Evolutionary conservation across 2,113 vertebrate genomes (phyloP), one percentile per base, ranked within the genome.

Genomic region (Apteryx mantelli): DNA sequence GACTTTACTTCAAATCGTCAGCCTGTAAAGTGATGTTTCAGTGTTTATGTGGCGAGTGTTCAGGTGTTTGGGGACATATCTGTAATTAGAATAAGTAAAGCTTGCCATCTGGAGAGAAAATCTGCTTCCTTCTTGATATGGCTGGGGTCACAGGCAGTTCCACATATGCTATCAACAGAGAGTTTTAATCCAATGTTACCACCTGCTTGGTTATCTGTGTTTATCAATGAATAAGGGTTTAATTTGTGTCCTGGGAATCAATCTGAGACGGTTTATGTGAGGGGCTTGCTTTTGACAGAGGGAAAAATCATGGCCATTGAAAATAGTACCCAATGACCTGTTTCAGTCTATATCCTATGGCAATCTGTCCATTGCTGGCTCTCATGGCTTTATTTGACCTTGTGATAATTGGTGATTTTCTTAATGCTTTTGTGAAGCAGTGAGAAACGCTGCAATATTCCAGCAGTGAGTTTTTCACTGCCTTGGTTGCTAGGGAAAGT

Each of bases 51-150:
- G 87, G 76, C 69, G 84, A 50, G 36, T 11, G 22, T 74, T 95
- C 82, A 95, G 95, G 93, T 91, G 84, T 73, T 63, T 91, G 70
- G 81, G 90, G 90, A 91, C 19, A 34, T 32, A 64, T 42, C 73
- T 92, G 90, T 80, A 63, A 91, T 82, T 91, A 83, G 77, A 82
- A 70, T 48, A 71, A 91, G 68, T 50, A 80, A 91, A 88, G 89
- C 22, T 95, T 92, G 76, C 92, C 96, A 93, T 92, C 88, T 97
- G 96, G 74, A 95, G 78, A 82, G 81, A 63, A 89, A 95, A 92
- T 82, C 75, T 96, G 90, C 78, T 93, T 53, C 44, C 55, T 75
- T 53, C 61, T 68, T 1, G 0, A 10, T 1, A 1, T 17, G 73
- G 34, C 44, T 88, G 73, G 70, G 87, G 89, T 94, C 17, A 0